A percentile compares a stretch with the other conserved stretches of the same genome.
These are phyloP conservation scores for Steinernema hermaphroditum DNA, from an alignment of 2,888 invertebrate genomes.

Conservation along the genomic window DNA sequence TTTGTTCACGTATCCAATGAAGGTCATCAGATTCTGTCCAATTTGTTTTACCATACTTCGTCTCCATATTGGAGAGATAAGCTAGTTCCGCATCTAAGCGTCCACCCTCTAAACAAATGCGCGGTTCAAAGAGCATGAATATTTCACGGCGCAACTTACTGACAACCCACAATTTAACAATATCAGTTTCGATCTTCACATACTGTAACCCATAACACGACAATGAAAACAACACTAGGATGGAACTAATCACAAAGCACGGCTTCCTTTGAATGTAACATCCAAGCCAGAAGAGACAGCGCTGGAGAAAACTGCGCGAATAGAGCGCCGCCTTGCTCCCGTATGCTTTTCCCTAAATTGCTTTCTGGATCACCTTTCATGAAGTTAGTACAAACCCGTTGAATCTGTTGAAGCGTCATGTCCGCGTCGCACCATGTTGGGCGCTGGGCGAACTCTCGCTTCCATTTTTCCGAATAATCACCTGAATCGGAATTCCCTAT, in stretches of 20 bases:
- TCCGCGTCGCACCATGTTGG: conserved; percentile 95
- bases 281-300: conserved; percentile 43
- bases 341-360: conserved; percentile 34
- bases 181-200: conserved; percentile 87
- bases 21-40: conserved; percentile 46
- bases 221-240: conserved; percentile 75
- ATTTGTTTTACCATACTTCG: conserved; percentile 36
- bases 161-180: conserved; percentile 94
- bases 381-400: conserved; percentile 77
- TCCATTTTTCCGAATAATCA: too few relatives aligned
- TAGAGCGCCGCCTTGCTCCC: conserved; percentile 61
- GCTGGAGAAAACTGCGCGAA: conserved; percentile 52
- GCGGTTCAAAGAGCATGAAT: too few relatives aligned
- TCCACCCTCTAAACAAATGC: conserved; percentile 93
- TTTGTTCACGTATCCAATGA: conserved; percentile 56
- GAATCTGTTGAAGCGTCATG: conserved; percentile 88
- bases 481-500: too few relatives aligned
- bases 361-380: neutral
- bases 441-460: conserved; percentile 68
- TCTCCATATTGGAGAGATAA: conserved; percentile 70
- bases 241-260: conserved; percentile 74
- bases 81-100: conserved; percentile 82
- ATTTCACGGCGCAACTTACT: conserved; percentile 75
- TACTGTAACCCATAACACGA: conserved; percentile 90
- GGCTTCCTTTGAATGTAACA: conserved; percentile 54